These are phyloP conservation scores for Grapholita molesta DNA, from an alignment of 1,140 invertebrate genomes.

Conservation along the genomic window DNA sequence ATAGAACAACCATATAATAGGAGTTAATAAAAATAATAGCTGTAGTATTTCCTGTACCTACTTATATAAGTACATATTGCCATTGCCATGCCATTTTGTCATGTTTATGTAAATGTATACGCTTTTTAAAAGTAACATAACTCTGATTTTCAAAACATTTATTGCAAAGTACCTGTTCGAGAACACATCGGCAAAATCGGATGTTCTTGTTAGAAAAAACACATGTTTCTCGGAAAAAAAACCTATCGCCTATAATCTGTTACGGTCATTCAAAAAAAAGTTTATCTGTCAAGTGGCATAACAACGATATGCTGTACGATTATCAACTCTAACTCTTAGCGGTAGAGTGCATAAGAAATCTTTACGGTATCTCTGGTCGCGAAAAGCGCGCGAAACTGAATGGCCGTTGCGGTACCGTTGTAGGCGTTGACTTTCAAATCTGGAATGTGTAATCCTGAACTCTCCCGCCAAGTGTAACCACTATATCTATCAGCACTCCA, in stretches of 20 bases:
- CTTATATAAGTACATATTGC: too few species aligned
- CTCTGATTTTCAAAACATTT: background rate
- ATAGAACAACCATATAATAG: too few species aligned
- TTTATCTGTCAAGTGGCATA: slow-evolving; percentile 8
- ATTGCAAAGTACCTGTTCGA: slow-evolving; percentile 6
- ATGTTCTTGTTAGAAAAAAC: slow-evolving; percentile 14
- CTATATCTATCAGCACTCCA: background rate
- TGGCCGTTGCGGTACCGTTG: slow-evolving; percentile 13
- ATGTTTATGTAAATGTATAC: background rate
- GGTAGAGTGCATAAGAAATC: background rate
- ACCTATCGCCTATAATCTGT: slow-evolving; percentile 9
- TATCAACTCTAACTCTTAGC: background rate
- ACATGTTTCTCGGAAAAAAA: slow-evolving; percentile 12
- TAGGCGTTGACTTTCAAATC: slow-evolving; percentile 15
- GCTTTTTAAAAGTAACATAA: background rate
- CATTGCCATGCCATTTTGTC: too few species aligned
- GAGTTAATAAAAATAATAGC: background rate
- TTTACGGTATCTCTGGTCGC: background rate
- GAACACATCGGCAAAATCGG: background rate
- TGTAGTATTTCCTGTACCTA: background rate
- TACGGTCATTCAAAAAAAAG: slow-evolving; percentile 6
- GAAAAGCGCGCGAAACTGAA: slow-evolving; percentile 12
- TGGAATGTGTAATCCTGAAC: slow-evolving; percentile 15
- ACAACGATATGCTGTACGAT: background rate
- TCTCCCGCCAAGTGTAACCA: slow-evolving; percentile 12